These are phyloP conservation scores for human (Homo sapiens) DNA, from an alignment of 2,113 vertebrate species.

Conservation along the genomic window GRCh38 chr17:62226501-62227000, in stretches of 20 bases:
- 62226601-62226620: conserved; percentile 5
- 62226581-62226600: conserved; percentile 48
- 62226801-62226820: conserved; percentile 43
- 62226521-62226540: not conserved
- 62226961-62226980: not conserved
- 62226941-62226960: not conserved
- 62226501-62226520: not conserved
- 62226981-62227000: not conserved
- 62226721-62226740: not conserved
- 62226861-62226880: conserved; percentile 37
- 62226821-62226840: conserved; percentile 70
- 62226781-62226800: not conserved
- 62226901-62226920: not conserved
- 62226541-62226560: not conserved
- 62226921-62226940: not conserved
- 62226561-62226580: not conserved
- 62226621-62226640: not conserved
- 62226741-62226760: not conserved
- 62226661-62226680: not conserved
- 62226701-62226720: not conserved
- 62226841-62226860: conserved; percentile 43
- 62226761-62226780: not conserved
- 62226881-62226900: conserved; percentile 53
- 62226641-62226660: not conserved
- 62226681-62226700: conserved; percentile 6